A percentile compares a stretch with the other conserved stretches of the same genome.
Evolutionary conservation across 2,888 invertebrate genomes (phyloP).

Genomic region (Boloria euphrosyne): DNA sequence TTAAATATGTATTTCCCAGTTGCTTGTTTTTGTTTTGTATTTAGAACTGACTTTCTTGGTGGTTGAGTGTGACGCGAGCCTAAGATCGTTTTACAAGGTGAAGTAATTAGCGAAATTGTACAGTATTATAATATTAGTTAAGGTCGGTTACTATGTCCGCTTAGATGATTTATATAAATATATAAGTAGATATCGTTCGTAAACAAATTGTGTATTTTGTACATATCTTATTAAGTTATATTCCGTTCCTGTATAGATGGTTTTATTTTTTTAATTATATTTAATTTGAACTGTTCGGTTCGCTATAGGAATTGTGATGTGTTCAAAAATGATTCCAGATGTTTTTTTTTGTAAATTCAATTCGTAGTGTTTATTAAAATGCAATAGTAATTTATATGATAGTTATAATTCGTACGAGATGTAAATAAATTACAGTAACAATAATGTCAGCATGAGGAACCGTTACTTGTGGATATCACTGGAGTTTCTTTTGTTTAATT

Average conservation of each 20-base stretch:
- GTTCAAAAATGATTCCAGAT: slow-evolving; percentile 66
- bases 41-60: slow-evolving; percentile 7
- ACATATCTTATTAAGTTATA: slow-evolving; percentile 76
- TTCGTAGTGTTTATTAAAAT: slow-evolving; percentile 76
- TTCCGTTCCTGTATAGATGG: slow-evolving; percentile 79
- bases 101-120: slow-evolving; percentile 80
- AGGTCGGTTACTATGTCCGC: slow-evolving; percentile 66
- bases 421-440: slow-evolving; percentile 68
- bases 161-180: slow-evolving; percentile 64
- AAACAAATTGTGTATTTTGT: slow-evolving; percentile 77
- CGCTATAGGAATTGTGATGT: slow-evolving; percentile 78
- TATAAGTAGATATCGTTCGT: slow-evolving; percentile 73
- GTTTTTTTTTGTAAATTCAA: slow-evolving; percentile 71
- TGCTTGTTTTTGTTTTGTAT: slow-evolving; percentile 9
- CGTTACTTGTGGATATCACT: slow-evolving; percentile 53
- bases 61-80: slow-evolving; percentile 33
- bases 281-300: slow-evolving; percentile 54
- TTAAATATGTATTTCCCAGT: slow-evolving; percentile 5
- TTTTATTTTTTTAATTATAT: slow-evolving; percentile 51
- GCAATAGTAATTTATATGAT: slow-evolving; percentile 82
- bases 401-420: slow-evolving; percentile 68
- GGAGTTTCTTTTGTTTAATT: slow-evolving; percentile 24
- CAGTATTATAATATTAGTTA: slow-evolving; percentile 79
- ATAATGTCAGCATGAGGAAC: slow-evolving; percentile 51
- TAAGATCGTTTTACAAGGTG: slow-evolving; percentile 69